Evolutionary conservation across 2,113 vertebrate genomes (phyloP), one percentile per base, ranked within the genome.

Genomic region (Gasterosteus aculeatus): DNA sequence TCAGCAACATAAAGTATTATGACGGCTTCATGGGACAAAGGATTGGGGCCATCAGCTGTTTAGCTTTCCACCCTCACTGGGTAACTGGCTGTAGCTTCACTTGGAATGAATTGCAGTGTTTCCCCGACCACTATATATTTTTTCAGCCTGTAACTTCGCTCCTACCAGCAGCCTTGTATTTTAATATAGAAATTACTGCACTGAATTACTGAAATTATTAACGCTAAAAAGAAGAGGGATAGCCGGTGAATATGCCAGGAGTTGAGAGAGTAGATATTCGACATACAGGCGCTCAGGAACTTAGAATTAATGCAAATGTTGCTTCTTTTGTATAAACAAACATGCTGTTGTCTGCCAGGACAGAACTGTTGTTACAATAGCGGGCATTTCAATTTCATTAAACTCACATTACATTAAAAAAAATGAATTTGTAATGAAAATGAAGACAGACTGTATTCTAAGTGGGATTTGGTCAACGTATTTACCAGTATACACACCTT

Each of bases 1-100:
- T 99, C 95, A 99, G 96, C 94, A 97, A 97, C 81, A 99, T 99
- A 86, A 99, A 99, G 54, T 99, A 99, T 94, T 99, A 99, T 0
- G 98, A 99, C 3, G 98, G 98, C 26, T 99, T 99, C 89, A 99
- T 99, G 98, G 98, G 98, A 7, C 98, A 99, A 14, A 93, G 98
- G 58, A 98, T 99, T 0, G 98, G 98, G 2, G 98, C 98, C 89
- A 98, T 99, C 95, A 99, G 97, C 96, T 99, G 97, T 90, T 85
- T 99, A 88, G 96, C 98, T 72, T 99, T 99, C 93, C 98, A 99
- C 85, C 98, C 98, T 0, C 94, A 97, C 93, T 99, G 98, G 98
- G 98, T 99, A 94, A 51, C 19, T 26, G 15, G 15, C 10, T 16
- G 19, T 15, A n/a, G 22, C 22, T 5, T 38, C 35, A 38, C 6